Evolutionary conservation across 2,797 vertebrate species (phyloP), one percentile per base, ranked within the genome.

Genomic region (Anguilla marmorata): DNA sequence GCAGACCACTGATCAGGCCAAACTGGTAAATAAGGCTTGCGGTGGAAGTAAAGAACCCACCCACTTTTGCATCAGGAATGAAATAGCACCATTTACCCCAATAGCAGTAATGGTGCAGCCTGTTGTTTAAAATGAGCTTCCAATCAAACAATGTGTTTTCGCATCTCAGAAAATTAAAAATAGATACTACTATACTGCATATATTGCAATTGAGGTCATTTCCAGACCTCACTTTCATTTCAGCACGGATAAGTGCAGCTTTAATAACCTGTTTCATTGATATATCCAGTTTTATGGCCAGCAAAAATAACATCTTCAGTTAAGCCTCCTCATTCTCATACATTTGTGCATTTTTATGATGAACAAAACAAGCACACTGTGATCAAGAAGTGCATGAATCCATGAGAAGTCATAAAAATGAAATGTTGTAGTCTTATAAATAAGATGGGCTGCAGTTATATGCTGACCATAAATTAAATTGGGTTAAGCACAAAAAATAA

Each of bases 71-170:
- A 41, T 33, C 33, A 37, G 4, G 37, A 72, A 72, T 72, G 33
- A 76, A 74, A 2, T 12, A 37, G 8, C 27, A 74, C 14, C 27
- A 9, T 21, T 41, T 41, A 41, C 24, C 74, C 79, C 79, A 21
- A 19, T 52, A 52, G 50, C 19, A 56, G n/a, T 30, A 2, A 66
- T 58, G 12, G 45, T 12, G 85, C 56, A n/a, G 33, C 63, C 60
- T 30, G 30, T 60, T 66, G 85, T 37, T 69, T 86, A 41, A 41
- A 86, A 85, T 30, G 30, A 85, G 33, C 41, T 48, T 80, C 21
- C 76, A 37, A 79, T 19, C 33, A 79, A 45, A 79, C 37, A 2
- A 45, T 12, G n/a, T 12, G 16, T 48, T 80, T 48, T 80, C 37
- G 2, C 12, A 33, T 30, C 3, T 58, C 3, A 72, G 9, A 33